Evolutionary conservation across 2,888 invertebrate species (phyloP), one percentile per base, ranked within the genome.

Genomic region (Cheilosia scutellata): DNA sequence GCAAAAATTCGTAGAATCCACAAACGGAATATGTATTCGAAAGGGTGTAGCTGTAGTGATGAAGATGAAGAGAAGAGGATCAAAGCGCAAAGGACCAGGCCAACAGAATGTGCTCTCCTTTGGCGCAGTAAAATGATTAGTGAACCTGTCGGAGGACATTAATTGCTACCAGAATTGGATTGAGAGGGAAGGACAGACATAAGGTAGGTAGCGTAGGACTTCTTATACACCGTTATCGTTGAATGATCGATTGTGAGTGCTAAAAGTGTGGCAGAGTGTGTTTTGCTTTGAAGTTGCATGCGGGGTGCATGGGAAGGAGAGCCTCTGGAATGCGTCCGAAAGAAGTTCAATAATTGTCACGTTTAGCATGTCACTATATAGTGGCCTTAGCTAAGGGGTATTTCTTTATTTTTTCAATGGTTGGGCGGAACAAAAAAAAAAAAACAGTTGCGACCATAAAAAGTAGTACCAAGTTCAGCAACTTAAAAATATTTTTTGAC

Each of bases 121-220:
- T 42, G 4, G 47, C 53, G 65, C 65, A 44, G 40, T 5, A 65
- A 40, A 58, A 75, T 80, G 79, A 80, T 78, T 80, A 76, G 80
- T 84, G 75, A 80, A 84, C 80, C 75, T 84, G 84, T 75, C 84
- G 68, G 51, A 33, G 70, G 58, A 75, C 84, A 84, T 79, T 84
- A 75, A 80, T 84, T 80, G 84, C 70, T 65, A 47, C 47, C 70
- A 65, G 70, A 71, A 37, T 49, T 74, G 55, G 16, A 31, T 68
- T 53, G 33, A 27, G 63, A 13, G 29, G 37, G 29, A 9, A 44
- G 13, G 13, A 20, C 55, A 27, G 6, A 11, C 27, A n/a, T 49
- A n/a, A 13, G 31, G 53, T n/a, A 25, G 25, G 25, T n/a, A 11
- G 37, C 11, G 4, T 1, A 37, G 37, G 37, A 11, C 20, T 47